phyloP scores from a whole-genome alignment of 1,140 invertebrate genomes.

The Melitaea cinxia region DNA sequence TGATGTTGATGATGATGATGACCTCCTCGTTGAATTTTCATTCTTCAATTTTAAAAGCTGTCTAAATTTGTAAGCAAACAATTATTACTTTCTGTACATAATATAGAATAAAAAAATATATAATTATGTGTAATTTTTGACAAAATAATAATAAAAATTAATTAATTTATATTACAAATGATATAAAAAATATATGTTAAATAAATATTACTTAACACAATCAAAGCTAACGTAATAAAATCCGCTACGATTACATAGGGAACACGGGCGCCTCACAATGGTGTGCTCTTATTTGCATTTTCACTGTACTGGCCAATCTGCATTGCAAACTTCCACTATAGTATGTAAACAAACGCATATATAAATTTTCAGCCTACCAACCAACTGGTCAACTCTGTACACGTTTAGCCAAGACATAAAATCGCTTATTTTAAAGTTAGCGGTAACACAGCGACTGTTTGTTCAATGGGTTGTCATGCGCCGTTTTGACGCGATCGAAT shows the following conservation, averaged over 20 bases:
- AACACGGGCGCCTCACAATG: conserved; percentile 47
- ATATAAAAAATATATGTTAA: background rate
- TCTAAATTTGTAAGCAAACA: too few species aligned
- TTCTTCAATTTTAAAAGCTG: too few species aligned
- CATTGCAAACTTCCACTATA: conserved; percentile 67
- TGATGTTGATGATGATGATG: too few species aligned
- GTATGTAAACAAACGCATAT: background rate
- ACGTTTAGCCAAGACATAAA: conserved; percentile 25
- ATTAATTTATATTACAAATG: background rate
- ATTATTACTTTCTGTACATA: too few species aligned
- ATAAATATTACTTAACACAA: conserved; percentile 7
- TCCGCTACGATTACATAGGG: conserved; percentile 42
- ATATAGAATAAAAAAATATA: too few species aligned
- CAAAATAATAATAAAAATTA: background rate
- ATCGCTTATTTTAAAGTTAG: conserved; percentile 18
- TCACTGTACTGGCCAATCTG: conserved; percentile 72
- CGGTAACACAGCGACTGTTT: conserved; percentile 17
- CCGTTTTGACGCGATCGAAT: conserved; percentile 60
- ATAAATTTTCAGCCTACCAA: background rate
- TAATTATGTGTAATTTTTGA: background rate
- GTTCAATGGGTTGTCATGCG: conserved; percentile 51
- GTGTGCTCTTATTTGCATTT: conserved; percentile 64
- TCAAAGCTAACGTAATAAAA: conserved; percentile 35
- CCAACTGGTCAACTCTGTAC: conserved; percentile 6
- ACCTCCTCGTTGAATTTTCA: too few species aligned